These are phyloP conservation scores for Lomographa bimaculata DNA, from an alignment of 2,888 invertebrate genomes.

Conservation along the genomic window DNA sequence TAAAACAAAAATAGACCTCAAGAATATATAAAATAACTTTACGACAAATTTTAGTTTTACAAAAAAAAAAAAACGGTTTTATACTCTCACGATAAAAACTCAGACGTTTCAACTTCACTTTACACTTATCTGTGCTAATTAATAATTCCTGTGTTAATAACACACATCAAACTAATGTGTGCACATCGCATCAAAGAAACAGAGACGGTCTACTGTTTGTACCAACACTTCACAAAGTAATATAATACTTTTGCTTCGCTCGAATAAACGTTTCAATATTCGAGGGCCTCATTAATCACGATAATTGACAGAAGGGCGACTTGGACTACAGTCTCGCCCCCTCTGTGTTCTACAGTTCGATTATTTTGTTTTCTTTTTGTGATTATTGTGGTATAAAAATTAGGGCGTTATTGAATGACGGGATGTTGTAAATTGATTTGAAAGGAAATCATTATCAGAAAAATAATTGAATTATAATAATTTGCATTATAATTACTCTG, in stretches of 20 bases:
- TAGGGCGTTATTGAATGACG: slow-evolving; percentile 17
- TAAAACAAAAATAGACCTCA: too few relatives aligned
- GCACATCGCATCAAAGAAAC: too few relatives aligned
- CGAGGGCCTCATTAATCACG: slow-evolving; percentile 76
- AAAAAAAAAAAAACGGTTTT: too few relatives aligned
- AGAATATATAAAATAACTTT: too few relatives aligned
- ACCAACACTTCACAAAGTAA: slow-evolving; percentile 47
- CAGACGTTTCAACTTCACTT: too few relatives aligned
- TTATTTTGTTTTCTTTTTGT: slow-evolving; percentile 53
- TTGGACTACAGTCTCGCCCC: slow-evolving; percentile 50
- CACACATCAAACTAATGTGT: neutral
- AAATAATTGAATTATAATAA: too few relatives aligned
- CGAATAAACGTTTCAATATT: slow-evolving; percentile 81
- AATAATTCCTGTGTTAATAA: neutral
- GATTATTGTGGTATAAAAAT: slow-evolving; percentile 53
- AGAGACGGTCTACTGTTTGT: slow-evolving; percentile 9
- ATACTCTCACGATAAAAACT: too few relatives aligned
- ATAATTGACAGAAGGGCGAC: slow-evolving; percentile 78
- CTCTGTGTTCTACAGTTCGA: slow-evolving; percentile 45
- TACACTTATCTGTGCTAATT: too few relatives aligned
- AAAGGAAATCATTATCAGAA: neutral
- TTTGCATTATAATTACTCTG: too few relatives aligned
- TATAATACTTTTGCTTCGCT: slow-evolving; percentile 73
- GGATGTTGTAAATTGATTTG: neutral
- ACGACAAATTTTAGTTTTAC: too few relatives aligned